Evolutionary conservation across 2,888 invertebrate species (phyloP).

Genomic region (Hirtodrosophila duncani): DNA sequence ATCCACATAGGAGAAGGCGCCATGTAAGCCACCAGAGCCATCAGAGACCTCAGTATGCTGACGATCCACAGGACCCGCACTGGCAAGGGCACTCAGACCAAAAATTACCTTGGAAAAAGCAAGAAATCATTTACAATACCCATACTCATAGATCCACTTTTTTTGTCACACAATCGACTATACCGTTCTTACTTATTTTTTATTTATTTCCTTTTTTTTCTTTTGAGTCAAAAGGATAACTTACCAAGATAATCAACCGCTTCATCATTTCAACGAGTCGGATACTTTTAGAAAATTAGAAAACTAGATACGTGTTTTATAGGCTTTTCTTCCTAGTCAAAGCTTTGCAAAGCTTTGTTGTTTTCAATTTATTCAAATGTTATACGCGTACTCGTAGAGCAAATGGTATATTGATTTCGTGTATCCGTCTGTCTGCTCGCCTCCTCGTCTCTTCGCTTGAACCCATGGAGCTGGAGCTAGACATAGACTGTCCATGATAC

Average conservation of each 20-base stretch:
- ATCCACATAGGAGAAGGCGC: constrained; percentile 88
- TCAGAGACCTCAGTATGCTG: constrained; percentile 87
- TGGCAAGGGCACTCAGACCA: constrained; percentile 47
- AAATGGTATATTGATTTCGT: too few relatives aligned
- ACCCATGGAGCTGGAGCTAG: too few relatives aligned
- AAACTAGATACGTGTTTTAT: constrained; percentile 32
- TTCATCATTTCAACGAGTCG: constrained; percentile 48
- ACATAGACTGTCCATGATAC: too few relatives aligned
- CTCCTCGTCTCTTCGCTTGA: too few relatives aligned
- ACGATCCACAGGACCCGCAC: constrained; percentile 83
- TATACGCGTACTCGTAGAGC: too few relatives aligned
- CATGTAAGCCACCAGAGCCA: constrained; percentile 85
- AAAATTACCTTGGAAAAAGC: constrained; percentile 62
- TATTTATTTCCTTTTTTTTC: too few relatives aligned
- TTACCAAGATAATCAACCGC: constrained; percentile 57
- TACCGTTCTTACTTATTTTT: too few relatives aligned
- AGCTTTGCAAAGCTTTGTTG: constrained; percentile 45
- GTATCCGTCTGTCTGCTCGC: too few relatives aligned
- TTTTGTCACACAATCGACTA: too few relatives aligned
- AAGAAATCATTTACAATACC: constrained; percentile 48
- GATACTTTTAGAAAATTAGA: too few relatives aligned
- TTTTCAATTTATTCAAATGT: too few relatives aligned
- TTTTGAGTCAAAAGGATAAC: constrained; percentile 13
- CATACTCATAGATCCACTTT: too few relatives aligned
- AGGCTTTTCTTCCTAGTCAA: constrained; percentile 9